phyloP scores from a whole-genome alignment of 2,113 vertebrate species.

The Herpetotheres cachinnans region DNA sequence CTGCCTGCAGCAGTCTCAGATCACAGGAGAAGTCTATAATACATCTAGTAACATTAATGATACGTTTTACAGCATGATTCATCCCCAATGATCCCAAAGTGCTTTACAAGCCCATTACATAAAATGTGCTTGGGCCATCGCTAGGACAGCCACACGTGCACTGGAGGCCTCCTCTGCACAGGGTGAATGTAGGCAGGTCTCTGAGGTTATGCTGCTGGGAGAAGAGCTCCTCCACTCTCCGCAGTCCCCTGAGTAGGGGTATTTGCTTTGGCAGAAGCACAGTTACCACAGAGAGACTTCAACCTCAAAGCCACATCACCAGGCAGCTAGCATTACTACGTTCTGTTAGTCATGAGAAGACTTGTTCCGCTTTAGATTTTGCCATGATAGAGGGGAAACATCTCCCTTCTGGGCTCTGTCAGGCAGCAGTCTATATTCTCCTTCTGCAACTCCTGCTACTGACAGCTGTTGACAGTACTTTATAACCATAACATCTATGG shows the following conservation, averaged over 20 bases:
- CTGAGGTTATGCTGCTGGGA: neutral
- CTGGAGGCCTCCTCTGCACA: neutral
- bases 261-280: neutral
- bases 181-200: neutral
- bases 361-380: neutral
- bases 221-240: neutral
- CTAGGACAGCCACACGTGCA: rapidly evolving
- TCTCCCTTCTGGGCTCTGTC: neutral
- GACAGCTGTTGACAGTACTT: neutral
- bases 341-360: neutral
- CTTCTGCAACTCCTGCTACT: neutral
- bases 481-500: neutral
- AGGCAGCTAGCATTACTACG: neutral
- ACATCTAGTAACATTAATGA: neutral
- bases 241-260: rapidly evolving
- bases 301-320: neutral
- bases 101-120: neutral
- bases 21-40: constrained; percentile 10
- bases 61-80: neutral
- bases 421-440: neutral
- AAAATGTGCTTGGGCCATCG: neutral
- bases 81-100: neutral
- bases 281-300: neutral
- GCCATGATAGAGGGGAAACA: neutral
- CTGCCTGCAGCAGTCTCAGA: constrained; percentile 40